Evolutionary conservation across 1,140 invertebrate genomes (phyloP), one percentile per base, ranked within the genome.

Genomic region (Adelges cooleyi): DNA sequence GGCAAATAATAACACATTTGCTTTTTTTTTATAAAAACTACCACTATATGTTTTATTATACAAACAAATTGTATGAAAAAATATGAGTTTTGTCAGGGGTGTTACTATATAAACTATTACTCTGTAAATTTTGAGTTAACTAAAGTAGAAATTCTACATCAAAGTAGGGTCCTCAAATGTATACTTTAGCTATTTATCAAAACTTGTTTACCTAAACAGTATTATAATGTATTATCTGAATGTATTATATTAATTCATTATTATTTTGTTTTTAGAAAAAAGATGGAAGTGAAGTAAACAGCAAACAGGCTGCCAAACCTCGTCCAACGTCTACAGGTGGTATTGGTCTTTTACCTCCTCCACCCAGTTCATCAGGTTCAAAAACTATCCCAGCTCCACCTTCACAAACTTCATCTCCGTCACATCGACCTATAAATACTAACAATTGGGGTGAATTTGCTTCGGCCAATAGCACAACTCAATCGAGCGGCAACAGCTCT

Each of bases 401-500:
- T 67, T 82, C 84, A 15, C 70, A 71, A 23, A 71, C 72, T 17
- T 83, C 82, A 0, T 85, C 85, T 36, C 84, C 86, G 17, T 82
- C 84, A 49, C 85, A 87, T 71, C 71, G 72, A 25, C n/a, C 68
- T 17, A 69, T 62, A 33, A 70, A 68, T 15, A 69, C 67, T 15
- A 76, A 77, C 49, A 72, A 73, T 15, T 91, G 88, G 88, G 86
- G 86, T 27, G 88, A 90, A 71, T 91, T 88, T 73, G 83, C 86
- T 69, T 84, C 84, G 69, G 84, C 83, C 36, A 65, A 69, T 46
- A 67, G 68, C 36, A 42, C 38, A 20, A 15, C 66, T 40, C 42
- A 49, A n/a, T 46, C 53, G 23, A n/a, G 27, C 2, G 48, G 29
- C 18, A 65, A 40, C 49, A 56, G 33, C 49, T 54, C 56, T 46